Evolutionary conservation across 2,888 invertebrate genomes (phyloP).

Genomic region (Frankliniella intonsa): DNA sequence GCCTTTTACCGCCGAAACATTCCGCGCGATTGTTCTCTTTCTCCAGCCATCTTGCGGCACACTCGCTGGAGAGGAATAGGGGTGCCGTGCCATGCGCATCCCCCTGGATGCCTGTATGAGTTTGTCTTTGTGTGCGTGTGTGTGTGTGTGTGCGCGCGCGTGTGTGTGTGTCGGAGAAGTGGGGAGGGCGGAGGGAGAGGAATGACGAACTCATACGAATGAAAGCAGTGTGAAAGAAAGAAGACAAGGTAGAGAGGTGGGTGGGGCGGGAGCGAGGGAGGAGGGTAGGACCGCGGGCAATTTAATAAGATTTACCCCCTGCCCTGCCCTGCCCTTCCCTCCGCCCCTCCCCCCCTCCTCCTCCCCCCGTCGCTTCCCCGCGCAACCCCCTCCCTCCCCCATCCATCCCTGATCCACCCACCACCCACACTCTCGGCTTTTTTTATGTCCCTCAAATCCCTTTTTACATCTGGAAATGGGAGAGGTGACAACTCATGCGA

Average conservation of each 20-base stretch:
- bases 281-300: slow-evolving; percentile 34
- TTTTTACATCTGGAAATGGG: slow-evolving; percentile 38
- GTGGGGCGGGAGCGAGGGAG: slow-evolving; percentile 31
- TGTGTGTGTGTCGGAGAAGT: neutral
- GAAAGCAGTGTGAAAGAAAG: slow-evolving; percentile 23
- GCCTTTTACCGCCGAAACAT: neutral
- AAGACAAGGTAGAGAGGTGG: slow-evolving; percentile 28
- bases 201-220: slow-evolving; percentile 27
- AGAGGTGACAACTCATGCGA: slow-evolving; percentile 37
- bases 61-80: neutral
- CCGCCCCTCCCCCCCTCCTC: neutral
- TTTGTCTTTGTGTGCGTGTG: too few relatives aligned
- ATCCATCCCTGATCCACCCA: slow-evolving; percentile 34
- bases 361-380: slow-evolving; percentile 35
- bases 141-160: too few relatives aligned
- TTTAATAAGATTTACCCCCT: slow-evolving; percentile 23
- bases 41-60: neutral
- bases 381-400: slow-evolving; percentile 36
- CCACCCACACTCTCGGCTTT: slow-evolving; percentile 33
- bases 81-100: too few relatives aligned
- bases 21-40: neutral
- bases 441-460: slow-evolving; percentile 33
- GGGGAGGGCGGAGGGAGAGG: neutral
- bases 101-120: too few relatives aligned
- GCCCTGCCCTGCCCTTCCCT: neutral